A percentile compares a stretch with the other conserved stretches of the same genome.
These are phyloP conservation scores for Sander lucioperca DNA, from an alignment of 2,113 vertebrate genomes.

Conservation along the genomic window DNA sequence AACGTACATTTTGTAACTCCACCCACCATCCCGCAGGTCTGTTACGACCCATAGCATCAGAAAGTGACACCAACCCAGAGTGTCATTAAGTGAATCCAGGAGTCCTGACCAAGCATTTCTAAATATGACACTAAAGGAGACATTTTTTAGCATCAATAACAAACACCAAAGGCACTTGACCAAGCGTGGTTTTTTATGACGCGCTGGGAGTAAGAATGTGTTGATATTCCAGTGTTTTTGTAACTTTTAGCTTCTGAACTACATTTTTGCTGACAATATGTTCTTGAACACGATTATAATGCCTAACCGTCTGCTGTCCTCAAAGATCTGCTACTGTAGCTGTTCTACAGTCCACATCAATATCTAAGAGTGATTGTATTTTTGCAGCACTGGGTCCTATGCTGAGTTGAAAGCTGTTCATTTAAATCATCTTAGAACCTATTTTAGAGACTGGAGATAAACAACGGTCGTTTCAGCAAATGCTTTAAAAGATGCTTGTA, in stretches of 20 bases:
- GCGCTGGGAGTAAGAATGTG: no score
- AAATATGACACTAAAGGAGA: no score
- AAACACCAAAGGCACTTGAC: no score
- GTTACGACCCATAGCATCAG: no score
- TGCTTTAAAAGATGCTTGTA: neutral
- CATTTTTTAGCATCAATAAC: no score
- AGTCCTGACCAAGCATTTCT: no score
- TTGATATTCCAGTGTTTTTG: neutral
- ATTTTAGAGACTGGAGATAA: neutral
- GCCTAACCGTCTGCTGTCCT: neutral
- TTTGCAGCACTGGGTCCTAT: neutral
- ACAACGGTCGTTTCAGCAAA: neutral
- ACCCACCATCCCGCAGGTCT: no score
- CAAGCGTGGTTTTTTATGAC: no score
- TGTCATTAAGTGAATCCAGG: no score
- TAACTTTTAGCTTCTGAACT: neutral
- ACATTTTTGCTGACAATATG: neutral
- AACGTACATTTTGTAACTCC: no score
- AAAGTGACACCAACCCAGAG: no score
- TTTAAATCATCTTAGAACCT: neutral
- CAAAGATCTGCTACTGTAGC: conserved; percentile 6
- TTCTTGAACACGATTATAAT: neutral
- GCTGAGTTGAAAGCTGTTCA: neutral
- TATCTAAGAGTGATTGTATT: neutral
- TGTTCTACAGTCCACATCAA: neutral